Conservation (phyloP, 2,888 invertebrate genomes). For the Pterobdella sp. region DNA sequence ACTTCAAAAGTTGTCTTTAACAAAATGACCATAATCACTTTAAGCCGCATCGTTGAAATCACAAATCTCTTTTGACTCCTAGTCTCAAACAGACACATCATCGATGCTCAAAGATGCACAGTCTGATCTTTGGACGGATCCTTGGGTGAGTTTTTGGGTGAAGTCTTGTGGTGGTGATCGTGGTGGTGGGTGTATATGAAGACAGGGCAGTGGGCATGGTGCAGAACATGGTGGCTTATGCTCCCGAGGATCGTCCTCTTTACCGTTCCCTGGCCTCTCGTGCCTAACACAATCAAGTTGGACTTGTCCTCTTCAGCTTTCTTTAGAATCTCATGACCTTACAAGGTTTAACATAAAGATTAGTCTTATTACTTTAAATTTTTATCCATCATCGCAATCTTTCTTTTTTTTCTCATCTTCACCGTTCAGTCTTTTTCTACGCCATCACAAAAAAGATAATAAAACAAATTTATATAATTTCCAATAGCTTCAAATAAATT, state of each 20-base stretch:
- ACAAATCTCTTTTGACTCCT: no score
- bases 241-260: slow-evolving; percentile 31
- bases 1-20: no score
- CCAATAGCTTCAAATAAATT: no score
- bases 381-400: background rate
- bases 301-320: slow-evolving; percentile 16
- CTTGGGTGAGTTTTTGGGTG: no score
- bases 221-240: slow-evolving; percentile 31
- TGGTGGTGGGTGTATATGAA: slow-evolving; percentile 23
- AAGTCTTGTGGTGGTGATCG: background rate
- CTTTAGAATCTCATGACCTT: slow-evolving; percentile 25
- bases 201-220: slow-evolving; percentile 30
- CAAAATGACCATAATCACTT: no score
- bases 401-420: background rate
- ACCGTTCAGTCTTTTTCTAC: background rate
- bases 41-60: no score
- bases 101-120: no score
- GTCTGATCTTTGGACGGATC: no score
- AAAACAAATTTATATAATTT: no score
- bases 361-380: background rate
- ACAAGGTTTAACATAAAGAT: no score
- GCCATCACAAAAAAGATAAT: background rate
- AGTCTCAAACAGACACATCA: no score
- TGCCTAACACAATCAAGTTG: slow-evolving; percentile 30
- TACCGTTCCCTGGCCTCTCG: slow-evolving; percentile 29